Evolutionary conservation across 2,113 vertebrate species (phyloP).

Genomic region (Gallinago media): DNA sequence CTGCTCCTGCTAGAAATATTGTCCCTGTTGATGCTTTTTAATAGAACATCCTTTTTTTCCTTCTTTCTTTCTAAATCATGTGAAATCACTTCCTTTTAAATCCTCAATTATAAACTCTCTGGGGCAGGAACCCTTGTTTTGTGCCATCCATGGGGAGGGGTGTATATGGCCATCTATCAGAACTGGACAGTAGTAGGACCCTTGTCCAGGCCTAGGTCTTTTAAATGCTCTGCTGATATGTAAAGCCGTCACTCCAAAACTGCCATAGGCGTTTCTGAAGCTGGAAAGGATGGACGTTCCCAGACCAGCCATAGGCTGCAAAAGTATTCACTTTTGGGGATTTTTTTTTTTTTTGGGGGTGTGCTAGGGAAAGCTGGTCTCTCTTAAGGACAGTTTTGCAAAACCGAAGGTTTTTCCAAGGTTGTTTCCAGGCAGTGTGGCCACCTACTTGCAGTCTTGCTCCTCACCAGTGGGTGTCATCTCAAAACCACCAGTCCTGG

Average conservation of each 20-base stretch:
- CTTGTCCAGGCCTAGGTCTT: background rate
- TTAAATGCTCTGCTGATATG: background rate
- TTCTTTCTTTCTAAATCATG: accelerated
- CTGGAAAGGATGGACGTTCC: background rate
- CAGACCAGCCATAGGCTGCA: background rate
- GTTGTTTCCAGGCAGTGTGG: background rate
- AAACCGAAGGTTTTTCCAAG: background rate
- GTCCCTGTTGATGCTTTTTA: background rate
- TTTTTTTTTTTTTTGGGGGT: background rate
- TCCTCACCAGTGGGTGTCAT: background rate
- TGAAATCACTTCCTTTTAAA: background rate
- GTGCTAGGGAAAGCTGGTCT: background rate
- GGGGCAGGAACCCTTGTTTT: background rate
- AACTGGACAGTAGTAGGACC: background rate
- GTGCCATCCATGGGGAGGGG: accelerated
- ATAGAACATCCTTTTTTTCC: accelerated
- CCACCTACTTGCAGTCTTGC: background rate
- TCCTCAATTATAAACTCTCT: background rate
- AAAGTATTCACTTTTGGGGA: too few species aligned
- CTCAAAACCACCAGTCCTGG: background rate
- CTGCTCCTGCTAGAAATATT: background rate
- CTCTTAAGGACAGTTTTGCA: background rate
- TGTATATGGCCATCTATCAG: background rate
- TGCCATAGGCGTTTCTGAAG: accelerated
- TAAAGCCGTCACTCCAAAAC: background rate